Conservation (phyloP, 2,797 vertebrate species). For the Sorex maritimensis region DNA sequence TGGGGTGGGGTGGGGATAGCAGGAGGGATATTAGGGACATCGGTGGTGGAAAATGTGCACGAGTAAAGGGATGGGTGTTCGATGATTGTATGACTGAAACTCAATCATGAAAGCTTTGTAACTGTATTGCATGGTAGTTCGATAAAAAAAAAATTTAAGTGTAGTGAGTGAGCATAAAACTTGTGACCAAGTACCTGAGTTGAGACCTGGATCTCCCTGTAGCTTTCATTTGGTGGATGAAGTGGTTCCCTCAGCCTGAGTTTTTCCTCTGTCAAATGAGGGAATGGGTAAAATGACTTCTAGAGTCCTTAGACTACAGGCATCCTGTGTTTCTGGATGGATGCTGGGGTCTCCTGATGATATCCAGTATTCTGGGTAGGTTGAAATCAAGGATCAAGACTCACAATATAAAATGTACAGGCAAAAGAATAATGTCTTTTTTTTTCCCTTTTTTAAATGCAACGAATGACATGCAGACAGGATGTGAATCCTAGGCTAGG, state of each 20-base stretch:
- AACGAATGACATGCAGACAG: not conserved
- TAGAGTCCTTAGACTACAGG: not conserved
- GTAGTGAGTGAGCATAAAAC: not conserved
- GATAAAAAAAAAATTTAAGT: too few species aligned
- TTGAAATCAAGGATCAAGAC: not conserved
- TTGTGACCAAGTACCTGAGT: not conserved
- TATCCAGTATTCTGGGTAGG: not conserved
- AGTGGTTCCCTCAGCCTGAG: not conserved
- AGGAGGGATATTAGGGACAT: too few species aligned
- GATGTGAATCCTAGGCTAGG: not conserved
- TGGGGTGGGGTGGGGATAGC: too few species aligned
- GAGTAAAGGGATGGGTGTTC: too few species aligned
- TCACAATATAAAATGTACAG: not conserved
- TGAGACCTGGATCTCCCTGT: not conserved
- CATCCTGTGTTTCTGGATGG: conserved; percentile 1
- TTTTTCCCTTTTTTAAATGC: too few species aligned
- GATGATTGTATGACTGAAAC: too few species aligned
- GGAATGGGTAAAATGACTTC: not conserved
- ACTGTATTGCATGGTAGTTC: too few species aligned
- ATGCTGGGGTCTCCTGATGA: not conserved
- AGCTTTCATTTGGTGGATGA: not conserved
- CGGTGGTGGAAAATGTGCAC: too few species aligned
- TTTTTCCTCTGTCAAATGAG: not conserved
- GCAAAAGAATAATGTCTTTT: not conserved
- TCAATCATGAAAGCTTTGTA: too few species aligned